phyloP scores from a whole-genome alignment of 23 tunicate species.

The Ciona savignyi region DNA sequence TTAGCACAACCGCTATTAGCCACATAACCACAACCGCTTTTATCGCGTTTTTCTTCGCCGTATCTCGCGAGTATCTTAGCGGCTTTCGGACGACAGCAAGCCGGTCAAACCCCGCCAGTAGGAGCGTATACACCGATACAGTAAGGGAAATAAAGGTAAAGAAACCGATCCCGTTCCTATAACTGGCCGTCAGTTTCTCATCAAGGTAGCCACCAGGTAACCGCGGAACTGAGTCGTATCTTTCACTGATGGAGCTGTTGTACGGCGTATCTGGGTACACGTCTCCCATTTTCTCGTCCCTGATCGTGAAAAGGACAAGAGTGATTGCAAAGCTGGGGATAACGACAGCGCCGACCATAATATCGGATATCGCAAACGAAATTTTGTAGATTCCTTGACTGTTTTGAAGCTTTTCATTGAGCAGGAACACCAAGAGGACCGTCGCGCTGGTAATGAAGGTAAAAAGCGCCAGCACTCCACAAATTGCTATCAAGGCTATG shows the following conservation, averaged over 20 bases:
- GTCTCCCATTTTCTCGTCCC: too few species aligned
- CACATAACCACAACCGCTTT: conserved; percentile 1
- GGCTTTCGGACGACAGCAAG: conserved; percentile 9
- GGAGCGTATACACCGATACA: neutral
- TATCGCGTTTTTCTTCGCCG: neutral
- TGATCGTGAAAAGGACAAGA: too few species aligned
- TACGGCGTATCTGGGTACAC: too few species aligned
- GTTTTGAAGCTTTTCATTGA: conserved; percentile 3
- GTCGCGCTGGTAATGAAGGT: too few species aligned
- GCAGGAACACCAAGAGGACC: conserved; percentile 9
- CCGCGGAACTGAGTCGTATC: neutral
- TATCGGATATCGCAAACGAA: conserved; percentile 11
- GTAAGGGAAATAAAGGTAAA: conserved; percentile 4
- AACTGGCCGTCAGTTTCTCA: neutral
- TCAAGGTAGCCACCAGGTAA: neutral
- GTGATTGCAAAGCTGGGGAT: conserved; percentile 8
- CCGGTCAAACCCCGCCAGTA: conserved; percentile 5
- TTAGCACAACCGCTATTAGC: neutral
- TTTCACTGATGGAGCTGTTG: too few species aligned
- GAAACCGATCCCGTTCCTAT: neutral
- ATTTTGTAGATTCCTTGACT: too few species aligned
- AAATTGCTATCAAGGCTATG: too few species aligned
- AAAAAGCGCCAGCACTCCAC: too few species aligned
- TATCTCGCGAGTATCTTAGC: neutral
- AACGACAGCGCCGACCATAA: conserved; percentile 7